These are phyloP conservation scores for Psittacula echo DNA, from an alignment of 2,797 vertebrate species.

Conservation along the genomic window DNA sequence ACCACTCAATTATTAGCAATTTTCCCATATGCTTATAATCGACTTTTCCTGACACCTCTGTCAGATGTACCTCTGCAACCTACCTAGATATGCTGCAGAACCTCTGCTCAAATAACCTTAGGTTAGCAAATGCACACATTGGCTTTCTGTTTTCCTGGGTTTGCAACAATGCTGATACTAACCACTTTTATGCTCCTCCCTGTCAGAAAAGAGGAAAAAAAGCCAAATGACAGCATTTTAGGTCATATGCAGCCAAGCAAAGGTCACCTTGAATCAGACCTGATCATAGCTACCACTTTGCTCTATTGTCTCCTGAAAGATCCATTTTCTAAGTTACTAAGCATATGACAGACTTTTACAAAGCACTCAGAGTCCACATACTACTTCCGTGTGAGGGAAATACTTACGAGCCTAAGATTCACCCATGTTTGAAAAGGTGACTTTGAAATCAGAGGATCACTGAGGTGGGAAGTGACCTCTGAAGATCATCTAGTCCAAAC, in stretches of 20 bases:
- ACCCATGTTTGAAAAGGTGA: background rate
- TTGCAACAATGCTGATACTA: background rate
- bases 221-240: constrained; percentile 1
- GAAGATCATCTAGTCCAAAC: background rate
- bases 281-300: background rate
- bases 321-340: background rate
- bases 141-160: background rate
- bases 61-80: background rate
- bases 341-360: background rate
- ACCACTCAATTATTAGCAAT: background rate
- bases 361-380: background rate
- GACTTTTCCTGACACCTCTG: background rate
- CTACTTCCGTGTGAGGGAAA: background rate
- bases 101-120: background rate
- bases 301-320: background rate
- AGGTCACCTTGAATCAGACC: background rate
- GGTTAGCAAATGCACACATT: background rate
- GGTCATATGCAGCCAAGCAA: background rate
- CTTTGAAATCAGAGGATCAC: background rate
- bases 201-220: background rate
- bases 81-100: background rate
- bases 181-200: background rate
- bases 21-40: background rate
- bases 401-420: background rate
- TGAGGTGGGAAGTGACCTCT: background rate